Evolutionary conservation across 2,113 vertebrate species (phyloP).

Genomic region (Hyla sarda): DNA sequence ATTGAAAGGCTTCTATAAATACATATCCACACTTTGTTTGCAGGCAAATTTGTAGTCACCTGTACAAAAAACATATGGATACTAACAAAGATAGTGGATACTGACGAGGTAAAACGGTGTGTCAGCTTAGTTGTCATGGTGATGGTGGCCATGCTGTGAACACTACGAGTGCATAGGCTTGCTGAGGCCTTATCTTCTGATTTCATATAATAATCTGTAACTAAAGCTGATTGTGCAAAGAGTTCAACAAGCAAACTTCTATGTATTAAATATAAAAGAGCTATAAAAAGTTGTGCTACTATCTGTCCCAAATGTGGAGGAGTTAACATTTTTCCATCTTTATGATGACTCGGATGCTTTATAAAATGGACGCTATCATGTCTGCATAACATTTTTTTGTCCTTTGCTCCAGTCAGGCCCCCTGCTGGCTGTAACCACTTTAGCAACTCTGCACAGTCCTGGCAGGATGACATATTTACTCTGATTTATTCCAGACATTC

Average conservation of each 20-base stretch:
- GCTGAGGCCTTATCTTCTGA: no score
- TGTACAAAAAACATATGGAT: no score
- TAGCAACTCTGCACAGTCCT: neutral
- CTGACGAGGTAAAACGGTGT: no score
- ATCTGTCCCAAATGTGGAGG: neutral
- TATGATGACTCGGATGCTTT: neutral
- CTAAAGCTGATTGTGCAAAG: neutral
- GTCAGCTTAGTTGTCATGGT: no score
- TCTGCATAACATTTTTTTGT: neutral
- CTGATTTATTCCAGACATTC: slow-evolving; percentile 39
- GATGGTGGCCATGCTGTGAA: no score
- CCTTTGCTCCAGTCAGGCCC: slow-evolving; percentile 2
- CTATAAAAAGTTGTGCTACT: neutral
- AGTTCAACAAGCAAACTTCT: neutral
- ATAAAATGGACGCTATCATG: neutral
- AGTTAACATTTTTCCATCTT: neutral
- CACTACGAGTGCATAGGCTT: no score
- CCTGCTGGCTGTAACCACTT: slow-evolving; percentile 18
- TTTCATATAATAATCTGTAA: no score
- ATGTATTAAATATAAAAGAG: neutral
- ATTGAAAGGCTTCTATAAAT: no score
- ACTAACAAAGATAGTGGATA: no score
- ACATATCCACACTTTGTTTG: no score
- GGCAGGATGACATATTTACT: slow-evolving; percentile 10
- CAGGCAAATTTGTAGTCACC: no score